Conservation (phyloP, 2,113 vertebrate species). For the Daboia siamensis region DNA sequence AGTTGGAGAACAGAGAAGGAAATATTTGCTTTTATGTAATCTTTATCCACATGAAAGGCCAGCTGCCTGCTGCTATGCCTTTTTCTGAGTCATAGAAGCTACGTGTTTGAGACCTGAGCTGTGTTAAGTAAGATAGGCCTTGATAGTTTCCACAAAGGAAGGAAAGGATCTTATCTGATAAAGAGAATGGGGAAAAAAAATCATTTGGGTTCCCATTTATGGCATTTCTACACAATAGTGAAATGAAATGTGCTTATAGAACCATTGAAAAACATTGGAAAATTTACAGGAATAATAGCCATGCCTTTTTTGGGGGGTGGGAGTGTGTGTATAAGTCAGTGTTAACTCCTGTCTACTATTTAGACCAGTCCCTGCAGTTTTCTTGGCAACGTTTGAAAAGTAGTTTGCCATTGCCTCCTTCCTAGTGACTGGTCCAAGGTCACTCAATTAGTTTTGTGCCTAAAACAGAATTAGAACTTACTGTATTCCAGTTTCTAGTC, state of each 20-base stretch:
- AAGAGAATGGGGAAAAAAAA: neutral
- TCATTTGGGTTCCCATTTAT: neutral
- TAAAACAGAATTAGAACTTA: neutral
- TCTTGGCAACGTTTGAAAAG: neutral
- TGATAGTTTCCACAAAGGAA: neutral
- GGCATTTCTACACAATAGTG: neutral
- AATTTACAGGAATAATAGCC: neutral
- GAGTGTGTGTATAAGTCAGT: neutral
- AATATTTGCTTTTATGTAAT: neutral
- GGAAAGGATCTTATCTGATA: neutral
- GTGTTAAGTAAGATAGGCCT: neutral
- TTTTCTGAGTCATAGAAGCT: neutral
- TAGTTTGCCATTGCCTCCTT: neutral
- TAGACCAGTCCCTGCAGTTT: neutral
- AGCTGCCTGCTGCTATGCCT: neutral
- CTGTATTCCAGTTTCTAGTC: neutral
- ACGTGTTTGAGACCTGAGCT: neutral
- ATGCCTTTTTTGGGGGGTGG: neutral
- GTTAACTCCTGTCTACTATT: neutral
- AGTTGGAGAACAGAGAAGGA: neutral
- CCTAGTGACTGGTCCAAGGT: neutral
- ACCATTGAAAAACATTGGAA: neutral
- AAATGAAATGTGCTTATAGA: neutral
- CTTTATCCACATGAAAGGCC: neutral
- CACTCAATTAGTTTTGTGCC: neutral